Evolutionary conservation across 2,888 invertebrate species (phyloP).

Genomic region (Tetheella fluctuosa): DNA sequence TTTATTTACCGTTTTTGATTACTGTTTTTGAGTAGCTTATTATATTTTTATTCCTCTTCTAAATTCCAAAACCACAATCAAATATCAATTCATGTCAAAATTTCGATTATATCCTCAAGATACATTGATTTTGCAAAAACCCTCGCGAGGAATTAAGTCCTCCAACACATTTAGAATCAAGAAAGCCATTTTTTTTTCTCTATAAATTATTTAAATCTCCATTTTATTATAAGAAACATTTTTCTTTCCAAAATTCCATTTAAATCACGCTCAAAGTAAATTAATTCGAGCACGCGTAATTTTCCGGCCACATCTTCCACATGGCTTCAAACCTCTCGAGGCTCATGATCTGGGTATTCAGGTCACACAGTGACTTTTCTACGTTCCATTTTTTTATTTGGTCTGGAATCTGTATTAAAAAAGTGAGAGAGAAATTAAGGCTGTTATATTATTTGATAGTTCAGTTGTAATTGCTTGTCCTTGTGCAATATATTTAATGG

Average conservation of each 20-base stretch:
- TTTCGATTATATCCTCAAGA: too few relatives aligned
- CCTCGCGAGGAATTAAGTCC: too few relatives aligned
- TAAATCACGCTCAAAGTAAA: not conserved
- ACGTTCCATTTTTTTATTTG: not conserved
- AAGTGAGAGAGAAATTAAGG: not conserved
- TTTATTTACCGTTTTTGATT: too few relatives aligned
- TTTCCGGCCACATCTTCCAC: not conserved
- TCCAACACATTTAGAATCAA: too few relatives aligned
- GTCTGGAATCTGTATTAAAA: not conserved
- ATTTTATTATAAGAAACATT: not conserved
- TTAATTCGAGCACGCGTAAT: not conserved
- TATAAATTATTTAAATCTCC: not conserved
- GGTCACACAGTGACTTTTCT: not conserved
- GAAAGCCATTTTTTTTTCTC: too few relatives aligned
- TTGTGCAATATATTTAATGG: not conserved
- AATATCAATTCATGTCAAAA: too few relatives aligned
- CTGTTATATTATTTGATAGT: too few relatives aligned
- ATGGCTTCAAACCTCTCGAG: conserved; percentile 1
- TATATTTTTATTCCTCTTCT: too few relatives aligned
- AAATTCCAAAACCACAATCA: too few relatives aligned
- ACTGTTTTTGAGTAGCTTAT: not conserved
- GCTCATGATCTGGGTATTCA: not conserved
- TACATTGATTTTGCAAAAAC: too few relatives aligned
- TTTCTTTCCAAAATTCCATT: not conserved
- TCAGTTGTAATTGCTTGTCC: too few relatives aligned